Evolutionary conservation across 2,888 invertebrate genomes (phyloP), one percentile per base, ranked within the genome.

Genomic region (Lapara coniferarum): DNA sequence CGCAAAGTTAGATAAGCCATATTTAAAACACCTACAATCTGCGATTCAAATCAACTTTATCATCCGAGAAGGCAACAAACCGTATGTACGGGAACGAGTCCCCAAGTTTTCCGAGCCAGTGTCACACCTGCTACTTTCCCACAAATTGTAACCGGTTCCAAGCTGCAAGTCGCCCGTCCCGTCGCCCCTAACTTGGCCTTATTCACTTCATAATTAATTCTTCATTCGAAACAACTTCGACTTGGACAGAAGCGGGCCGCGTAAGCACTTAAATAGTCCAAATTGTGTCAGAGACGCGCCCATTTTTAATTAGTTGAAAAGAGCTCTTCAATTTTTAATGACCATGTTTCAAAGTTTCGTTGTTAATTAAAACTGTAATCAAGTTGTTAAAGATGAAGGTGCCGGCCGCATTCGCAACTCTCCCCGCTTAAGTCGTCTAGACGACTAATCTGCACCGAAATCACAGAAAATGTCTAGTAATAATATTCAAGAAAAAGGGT

Each of bases 151-250:
- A 88, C 91, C 86, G 85, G 87, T 85, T 84, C 80, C 83, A 89
- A 89, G 86, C 90, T 84, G 83, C 88, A 89, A 90, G 88, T 89
- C 86, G 85, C 76, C 84, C 85, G 83, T 81, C 80, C 81, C 81
- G 75, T 80, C 77, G 80, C 77, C 78, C 83, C 81, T 69, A 91
- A 89, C 85, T 90, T 90, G 83, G 84, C 85, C 89, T 88, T 85
- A 83, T 80, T 83, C 88, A 83, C 89, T 91, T 91, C 92, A 92
- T 93, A 93, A 93, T 93, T 93, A 93, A 93, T 93, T 93, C 93
- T 93, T 93, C 92, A 93, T 90, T 92, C 91, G 87, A 88, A 87
- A 89, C 88, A 91, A 93, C 88, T 93, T 86, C 81, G 82, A 85
- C 85, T 88, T 88, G 91, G 89, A 89, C 90, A 88, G 88, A 85